These are phyloP conservation scores for Apis laboriosa DNA, from an alignment of 1,140 invertebrate genomes.

Conservation along the genomic window DNA sequence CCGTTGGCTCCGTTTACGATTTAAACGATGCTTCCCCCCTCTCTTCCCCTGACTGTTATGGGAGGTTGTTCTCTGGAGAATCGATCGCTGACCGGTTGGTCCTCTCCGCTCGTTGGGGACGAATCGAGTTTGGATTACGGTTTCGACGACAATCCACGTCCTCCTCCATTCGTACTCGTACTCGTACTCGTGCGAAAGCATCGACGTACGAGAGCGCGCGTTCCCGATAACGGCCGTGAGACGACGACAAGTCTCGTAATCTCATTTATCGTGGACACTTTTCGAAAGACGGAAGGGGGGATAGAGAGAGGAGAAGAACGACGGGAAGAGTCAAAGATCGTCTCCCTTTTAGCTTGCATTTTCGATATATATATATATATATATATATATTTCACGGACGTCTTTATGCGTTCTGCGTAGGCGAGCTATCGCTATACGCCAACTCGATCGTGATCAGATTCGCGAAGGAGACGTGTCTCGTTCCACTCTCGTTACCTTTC, in stretches of 20 bases:
- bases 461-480: neutral
- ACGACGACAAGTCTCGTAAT: constrained; percentile 56
- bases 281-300: neutral
- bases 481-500: neutral
- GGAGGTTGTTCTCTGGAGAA: neutral
- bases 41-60: neutral
- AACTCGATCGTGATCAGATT: constrained; percentile 32
- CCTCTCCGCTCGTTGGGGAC: neutral
- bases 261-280: constrained; percentile 58
- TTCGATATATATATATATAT: neutral
- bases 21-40: neutral
- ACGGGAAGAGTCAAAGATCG: neutral
- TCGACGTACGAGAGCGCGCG: constrained; percentile 28
- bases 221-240: constrained; percentile 49
- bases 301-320: neutral
- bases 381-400: constrained; percentile 19
- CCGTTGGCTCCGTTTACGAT: constrained; percentile 15
- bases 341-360: constrained; percentile 1
- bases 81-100: neutral
- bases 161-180: constrained; percentile 1
- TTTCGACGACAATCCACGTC: neutral
- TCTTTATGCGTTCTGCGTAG: constrained; percentile 41
- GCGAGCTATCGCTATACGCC: neutral
- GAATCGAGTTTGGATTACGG: constrained; percentile 47
- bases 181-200: constrained; percentile 29